Evolutionary conservation across 2,888 invertebrate genomes (phyloP), one percentile per base, ranked within the genome.

Genomic region (Cephus runcator): DNA sequence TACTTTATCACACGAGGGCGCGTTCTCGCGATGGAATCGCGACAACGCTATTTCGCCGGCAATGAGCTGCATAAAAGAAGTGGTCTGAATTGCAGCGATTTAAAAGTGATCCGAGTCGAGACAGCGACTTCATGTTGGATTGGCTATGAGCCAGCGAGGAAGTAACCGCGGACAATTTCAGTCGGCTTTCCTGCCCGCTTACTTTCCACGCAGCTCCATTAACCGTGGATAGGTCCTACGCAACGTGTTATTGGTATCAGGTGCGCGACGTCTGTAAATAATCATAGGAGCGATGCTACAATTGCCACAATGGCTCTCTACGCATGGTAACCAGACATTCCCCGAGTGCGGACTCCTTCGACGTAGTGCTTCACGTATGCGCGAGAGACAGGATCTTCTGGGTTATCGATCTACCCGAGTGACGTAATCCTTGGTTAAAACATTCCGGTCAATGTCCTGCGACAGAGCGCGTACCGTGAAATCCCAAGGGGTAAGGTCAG

Each of bases 221-320:
- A 0, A 71, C 6, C 3, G 71, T 3, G 31, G 12, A 31, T 34
- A 12, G 11, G 71, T 31, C 33, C 56, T 71, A 11, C 31, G 34
- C 71, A 1, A 69, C 31, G 76, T 73, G 73, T 81, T 79, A 81
- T 82, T 75, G 77, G 78, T 76, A 82, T 82, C 81, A 78, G 81
- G 78, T 78, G 75, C 77, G 30, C 71, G 69, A 33, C 68, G 36
- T 75, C 71, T 78, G 76, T 68, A 56, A 56, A 56, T 56, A 9
- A 56, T 56, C 6, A 56, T 15, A 15, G 23, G 23, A 23, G 15
- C 15, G 23, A 40, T 23, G 23, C 15, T 15, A 15, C 6, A 0
- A 6, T 56, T 23, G 56, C 6, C 15, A 56, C 6, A 23, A 23
- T 56, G 56, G 9, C 15, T 56, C 15, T 9, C 1, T 23, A 23